phyloP scores from a whole-genome alignment of 2,113 vertebrate genomes.

The Saguinus midas region DNA sequence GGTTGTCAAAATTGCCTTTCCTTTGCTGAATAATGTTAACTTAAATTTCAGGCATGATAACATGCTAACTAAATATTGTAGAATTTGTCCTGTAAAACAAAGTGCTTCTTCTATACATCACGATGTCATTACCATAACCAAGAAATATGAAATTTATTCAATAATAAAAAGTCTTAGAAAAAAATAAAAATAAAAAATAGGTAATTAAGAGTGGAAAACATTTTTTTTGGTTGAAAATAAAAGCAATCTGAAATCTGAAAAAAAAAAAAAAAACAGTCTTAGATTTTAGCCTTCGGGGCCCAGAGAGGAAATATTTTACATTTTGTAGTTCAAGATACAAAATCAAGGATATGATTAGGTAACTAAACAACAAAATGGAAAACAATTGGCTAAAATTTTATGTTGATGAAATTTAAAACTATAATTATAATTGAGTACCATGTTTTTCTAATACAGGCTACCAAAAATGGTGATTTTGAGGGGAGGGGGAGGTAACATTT shows the following conservation, averaged over 20 bases:
- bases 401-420: not conserved
- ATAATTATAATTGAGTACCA: not conserved
- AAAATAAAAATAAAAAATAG: no score
- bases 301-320: not conserved
- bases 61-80: not conserved
- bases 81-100: not conserved
- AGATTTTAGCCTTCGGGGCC: not conserved
- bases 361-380: conserved; percentile 17
- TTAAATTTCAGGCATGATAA: not conserved
- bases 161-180: not conserved
- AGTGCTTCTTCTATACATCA: not conserved
- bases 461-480: not conserved
- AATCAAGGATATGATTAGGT: not conserved
- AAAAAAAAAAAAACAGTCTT: not conserved
- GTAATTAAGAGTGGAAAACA: no score
- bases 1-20: not conserved
- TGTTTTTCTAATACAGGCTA: not conserved
- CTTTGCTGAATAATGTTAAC: not conserved
- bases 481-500: not conserved
- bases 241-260: no score
- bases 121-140: not conserved
- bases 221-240: no score
- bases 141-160: not conserved
- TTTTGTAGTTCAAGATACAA: not conserved
- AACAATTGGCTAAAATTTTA: not conserved